Base-by-base conservation (phyloP, 2,888 invertebrate genomes). In the Phlogophora meticulosa region DNA sequence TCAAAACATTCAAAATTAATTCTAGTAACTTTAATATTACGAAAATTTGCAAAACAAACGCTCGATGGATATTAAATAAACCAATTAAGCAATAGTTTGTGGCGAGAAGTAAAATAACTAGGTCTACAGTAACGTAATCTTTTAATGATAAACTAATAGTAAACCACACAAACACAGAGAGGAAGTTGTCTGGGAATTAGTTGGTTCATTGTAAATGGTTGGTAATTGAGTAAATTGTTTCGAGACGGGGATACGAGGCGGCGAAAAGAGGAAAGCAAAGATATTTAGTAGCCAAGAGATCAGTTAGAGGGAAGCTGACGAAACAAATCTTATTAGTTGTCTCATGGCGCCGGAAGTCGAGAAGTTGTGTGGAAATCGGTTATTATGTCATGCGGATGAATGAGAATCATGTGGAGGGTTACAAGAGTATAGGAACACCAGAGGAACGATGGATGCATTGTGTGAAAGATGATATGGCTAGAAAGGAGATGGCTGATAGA, bases 161-260 rank as follows among this genome's bases (percentile, higher is more conserved):
- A n/a, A 17, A 58, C 40, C 51, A 38, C 42, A 51, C 40, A 63
- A 65, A 72, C 40, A 42, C 40, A 42, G 34, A 38, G 13, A 55
- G 74, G 67, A 74, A 74, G 77, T 82, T 77, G 40, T 22, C n/a
- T 2, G 38, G n/a, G 45, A 69, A 77, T 67, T 51, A 61, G 53
- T 56, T 56, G 4, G 24, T 72, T 75, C 46, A 34, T 48, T 20
- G 32, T 43, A 59, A 69, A 78, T 36, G 10, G 7, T 66, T 68
- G 42, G 10, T 45, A 45, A 61, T 59, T 62, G 43, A 38, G 42
- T n/a, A 62, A 71, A 52, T 34, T 59, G 10, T 34, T 42, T 36
- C 7, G 0, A 10, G 7, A 17, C 10, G 20, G 9, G n/a, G n/a
- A n/a, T n/a, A n/a, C n/a, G n/a, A n/a, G n/a, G n/a, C n/a, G n/a